Conservation (phyloP, 2,888 invertebrate genomes). For the Sympetrum striolatum region DNA sequence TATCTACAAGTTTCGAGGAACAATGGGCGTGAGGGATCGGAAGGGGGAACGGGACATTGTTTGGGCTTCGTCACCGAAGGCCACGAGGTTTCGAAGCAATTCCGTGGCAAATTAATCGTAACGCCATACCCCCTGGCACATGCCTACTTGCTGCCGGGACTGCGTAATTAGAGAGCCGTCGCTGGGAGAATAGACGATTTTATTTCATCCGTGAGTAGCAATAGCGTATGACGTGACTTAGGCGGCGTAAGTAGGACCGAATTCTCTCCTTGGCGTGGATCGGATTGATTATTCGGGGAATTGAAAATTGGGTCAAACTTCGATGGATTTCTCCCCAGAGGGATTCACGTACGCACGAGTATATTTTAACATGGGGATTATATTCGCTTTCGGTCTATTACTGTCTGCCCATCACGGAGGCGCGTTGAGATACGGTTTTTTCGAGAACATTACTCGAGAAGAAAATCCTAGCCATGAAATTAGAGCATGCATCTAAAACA, state of each 20-base stretch:
- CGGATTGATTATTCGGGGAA: background rate
- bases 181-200: background rate
- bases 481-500: too few species aligned
- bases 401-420: too few species aligned
- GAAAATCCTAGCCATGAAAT: too few species aligned
- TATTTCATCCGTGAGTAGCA: background rate
- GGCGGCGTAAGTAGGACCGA: background rate
- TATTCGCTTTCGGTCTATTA: too few species aligned
- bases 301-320: background rate
- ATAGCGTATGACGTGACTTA: background rate
- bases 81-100: slow-evolving; percentile 15
- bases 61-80: slow-evolving; percentile 1
- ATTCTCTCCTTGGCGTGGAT: background rate
- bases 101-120: slow-evolving; percentile 4
- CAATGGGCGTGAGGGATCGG: background rate
- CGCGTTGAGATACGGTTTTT: too few species aligned
- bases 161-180: slow-evolving; percentile 4
- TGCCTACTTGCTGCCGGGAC: background rate
- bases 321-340: background rate
- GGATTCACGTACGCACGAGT: too few species aligned
- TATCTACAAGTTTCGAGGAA: slow-evolving; percentile 16
- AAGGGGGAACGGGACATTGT: background rate
- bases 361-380: too few species aligned
- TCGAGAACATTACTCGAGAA: too few species aligned
- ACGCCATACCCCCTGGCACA: slow-evolving; percentile 11